Conservation (phyloP, 2,113 vertebrate genomes). For the Pteruthius melanotis region DNA sequence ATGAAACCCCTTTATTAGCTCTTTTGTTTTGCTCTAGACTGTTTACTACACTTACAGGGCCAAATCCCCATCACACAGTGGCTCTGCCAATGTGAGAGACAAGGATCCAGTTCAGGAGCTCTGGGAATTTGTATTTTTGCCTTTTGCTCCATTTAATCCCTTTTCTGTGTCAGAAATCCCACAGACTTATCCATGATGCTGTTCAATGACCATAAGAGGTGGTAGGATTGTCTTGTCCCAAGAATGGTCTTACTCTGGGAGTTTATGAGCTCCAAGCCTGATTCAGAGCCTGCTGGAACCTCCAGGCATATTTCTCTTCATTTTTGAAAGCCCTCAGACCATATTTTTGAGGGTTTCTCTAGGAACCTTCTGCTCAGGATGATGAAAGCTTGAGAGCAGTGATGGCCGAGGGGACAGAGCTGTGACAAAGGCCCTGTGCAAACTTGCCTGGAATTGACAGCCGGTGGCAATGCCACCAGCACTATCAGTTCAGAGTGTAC, state of each 20-base stretch:
- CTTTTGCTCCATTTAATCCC: not conserved
- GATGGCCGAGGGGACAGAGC: not conserved
- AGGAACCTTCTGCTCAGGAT: not conserved
- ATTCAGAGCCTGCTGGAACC: not conserved
- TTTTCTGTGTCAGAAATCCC: not conserved
- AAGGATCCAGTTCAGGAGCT: not conserved
- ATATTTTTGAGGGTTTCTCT: rapidly evolving
- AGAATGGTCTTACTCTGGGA: not conserved
- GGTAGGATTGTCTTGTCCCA: not conserved
- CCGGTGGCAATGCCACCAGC: rapidly evolving
- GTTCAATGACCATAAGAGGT: not conserved
- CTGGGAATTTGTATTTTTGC: not conserved
- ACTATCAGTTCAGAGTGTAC: rapidly evolving
- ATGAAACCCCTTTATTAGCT: conserved; percentile 32
- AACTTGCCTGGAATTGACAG: not conserved
- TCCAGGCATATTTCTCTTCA: not conserved
- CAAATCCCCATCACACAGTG: not conserved
- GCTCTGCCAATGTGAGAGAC: not conserved
- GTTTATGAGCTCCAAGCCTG: not conserved
- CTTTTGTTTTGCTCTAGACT: conserved; percentile 47
- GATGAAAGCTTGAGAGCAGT: not conserved
- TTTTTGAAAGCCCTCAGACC: not conserved
- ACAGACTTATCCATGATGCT: not conserved
- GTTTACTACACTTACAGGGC: not conserved
- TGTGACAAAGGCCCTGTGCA: not conserved